Base-by-base conservation (phyloP, 2,113 vertebrate species). In the Ciconia boyciana region DNA sequence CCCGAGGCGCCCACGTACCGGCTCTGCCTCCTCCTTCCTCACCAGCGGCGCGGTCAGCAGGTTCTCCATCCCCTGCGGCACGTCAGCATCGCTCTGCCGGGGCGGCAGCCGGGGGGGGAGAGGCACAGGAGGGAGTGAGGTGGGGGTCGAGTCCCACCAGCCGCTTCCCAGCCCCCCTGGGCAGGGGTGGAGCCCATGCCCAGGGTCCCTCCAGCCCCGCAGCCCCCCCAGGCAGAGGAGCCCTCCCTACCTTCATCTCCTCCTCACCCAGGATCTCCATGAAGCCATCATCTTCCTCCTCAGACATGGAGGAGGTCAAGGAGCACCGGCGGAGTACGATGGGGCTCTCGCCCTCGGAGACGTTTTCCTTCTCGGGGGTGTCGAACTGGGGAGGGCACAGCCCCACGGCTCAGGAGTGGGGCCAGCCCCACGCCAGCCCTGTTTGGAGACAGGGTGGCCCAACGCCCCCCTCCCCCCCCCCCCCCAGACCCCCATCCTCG, bases 31-130 rank as follows among this genome's bases (percentile, higher is more conserved):
- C 25, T 91, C 89, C 19, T 92, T 96, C 62, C 92, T 97, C 98
- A 99, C 98, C 77, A 99, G 97, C 0, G 99, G 99, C 2, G 98
- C 99, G 0, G 97, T 99, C 83, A 99, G 98, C 97, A 99, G 95
- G 76, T 96, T 99, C 83, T 98, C 98, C 98, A 99, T 99, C 58
- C 99, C 98, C 11, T 84, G 94, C 1, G 99, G 99, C 74, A 99
- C 97, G 1, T 72, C 90, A 0, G 97, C 83, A 9, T 98, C 97
- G 0, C 95, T 98, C 99, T 99, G 95, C 26, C 34, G 43, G 64
- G 24, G 17, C 20, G 4, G 68, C 44, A 9, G 46, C 20, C 12
- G 7, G 18, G 13, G 7, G 16, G 77, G 29, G 13, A 60, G 28
- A 80, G 28, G 31, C 5, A 32, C 31, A 55, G 32, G 48, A 21